Base-by-base conservation (phyloP, 2,888 invertebrate genomes). In the Malthinus seriepunctatus region DNA sequence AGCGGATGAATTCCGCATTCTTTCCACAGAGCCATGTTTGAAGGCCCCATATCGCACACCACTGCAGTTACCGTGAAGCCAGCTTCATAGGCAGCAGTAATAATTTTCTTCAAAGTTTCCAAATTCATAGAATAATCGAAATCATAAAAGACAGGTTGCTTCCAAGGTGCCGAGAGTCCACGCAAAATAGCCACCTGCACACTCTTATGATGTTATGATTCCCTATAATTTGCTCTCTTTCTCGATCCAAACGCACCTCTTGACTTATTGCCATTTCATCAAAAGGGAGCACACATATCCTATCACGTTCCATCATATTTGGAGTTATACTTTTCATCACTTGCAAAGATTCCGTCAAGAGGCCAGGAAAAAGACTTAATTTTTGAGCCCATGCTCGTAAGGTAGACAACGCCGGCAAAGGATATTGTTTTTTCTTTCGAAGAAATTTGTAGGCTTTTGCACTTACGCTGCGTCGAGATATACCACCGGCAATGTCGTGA, bases 131-230 rank as follows among this genome's bases (percentile, higher is more conserved):
- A 64, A 34, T 61, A 32, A 44, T 69, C 69, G 47, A 68, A 70
- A 32, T 59, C 59, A 6, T 63, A 15, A 49, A 57, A 71, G 11
- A 69, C 51, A 14, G 64, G 65, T 32, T 70, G 69, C 31, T 70
- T 65, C 68, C 66, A 69, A n/a, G 64, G 60, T 3, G 38, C 62
- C 47, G 56, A 60, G 9, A 70, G 32, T 8, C 69, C 66, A 50
- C 67, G 45, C 14, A 62, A 62, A 53, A 69, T 62, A 8, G 65
- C 52, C 12, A 65, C 66, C 51, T 70, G 69, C 60, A 70, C 60
- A 14, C 63, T 49, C 3, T 57, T 44, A 39, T 67, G 51, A n/a
- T n/a, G n/a, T n/a, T n/a, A n/a, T n/a, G n/a, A 42, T 60, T 56
- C 33, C 63, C 64, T 23, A 67, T 35, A 11, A 66, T 47, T 63